Base-by-base conservation (phyloP, 2,113 vertebrate species). In the Proterorhinus semilunaris region DNA sequence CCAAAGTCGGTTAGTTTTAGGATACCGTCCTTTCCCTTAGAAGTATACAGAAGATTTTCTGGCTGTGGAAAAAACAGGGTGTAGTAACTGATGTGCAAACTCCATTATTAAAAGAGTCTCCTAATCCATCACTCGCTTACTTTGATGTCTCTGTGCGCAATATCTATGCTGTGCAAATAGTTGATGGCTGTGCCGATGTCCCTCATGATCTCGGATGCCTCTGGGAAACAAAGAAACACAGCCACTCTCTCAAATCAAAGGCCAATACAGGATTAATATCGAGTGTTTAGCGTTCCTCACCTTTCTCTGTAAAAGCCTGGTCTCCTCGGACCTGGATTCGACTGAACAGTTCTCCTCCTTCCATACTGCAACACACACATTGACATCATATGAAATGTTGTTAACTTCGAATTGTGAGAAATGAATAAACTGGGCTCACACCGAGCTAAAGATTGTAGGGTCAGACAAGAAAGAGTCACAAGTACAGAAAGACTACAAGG, bases 1-100 rank as follows among this genome's bases (percentile, higher is more conserved):
- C 97, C 98, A 62, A 99, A 99, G 83, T 99, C 98, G 0, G 98
- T 99, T 69, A 99, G 94, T 79, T 99, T 99, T 73, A 99, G 96
- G 46, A 96, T 84, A 0, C 89, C 77, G 0, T 93, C 95, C 78
- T 74, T 93, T 11, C 91, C 93, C 90, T 94, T 96, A 36, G 85
- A 92, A 0, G 93, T 98, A 86, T 99, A 99, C 17, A 99, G 92
- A 79, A 99, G 89, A 84, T 99, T 99, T 92, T 99, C 98, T 42
- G 98, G 98, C 98, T 99, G 83, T 47, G 74, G 7, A 61, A 45
- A 45, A 6, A 49, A 49, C 10, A 36, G 8, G 7, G 42, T 43
- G 9, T 59, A 8, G 58, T 47, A 62, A 2, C 36, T 10, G 13
- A 10, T 42, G 3, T 17, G 5, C 7, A 47, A 13, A 10, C 27